Evolutionary conservation across 2,113 vertebrate species (phyloP), one percentile per base, ranked within the genome.

Genomic region (Onychostruthus taczanowskii): DNA sequence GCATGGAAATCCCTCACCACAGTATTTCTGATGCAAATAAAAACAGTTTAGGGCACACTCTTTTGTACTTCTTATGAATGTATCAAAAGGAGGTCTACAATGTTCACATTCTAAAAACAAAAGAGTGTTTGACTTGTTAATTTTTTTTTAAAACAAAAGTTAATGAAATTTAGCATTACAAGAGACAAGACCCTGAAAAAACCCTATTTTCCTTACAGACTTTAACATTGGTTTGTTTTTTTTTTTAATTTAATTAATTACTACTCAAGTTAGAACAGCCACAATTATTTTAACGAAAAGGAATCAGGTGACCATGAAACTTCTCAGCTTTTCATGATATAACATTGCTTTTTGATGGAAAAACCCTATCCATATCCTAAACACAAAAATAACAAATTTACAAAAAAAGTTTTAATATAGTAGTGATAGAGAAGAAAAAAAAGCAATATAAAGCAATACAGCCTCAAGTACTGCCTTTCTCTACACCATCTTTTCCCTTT

Each of bases 21-120:
- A 46, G 59, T 21, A 89, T 39, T 94, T 78, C n/a, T 87, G 39
- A 81, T 67, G 47, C 33, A 81, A 91, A 90, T 16, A 49, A 89
- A 80, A 41, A 72, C n/a, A 83, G 17, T 31, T 86, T 33, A 73
- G 16, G 39, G 63, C 17, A 63, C 10, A 13, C 0, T n/a, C 19
- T 86, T 88, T 62, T 53, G 24, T 53, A 17, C 41, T 86, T 82
- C 28, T 58, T 67, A 89, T 16, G 26, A 84, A 68, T 44, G 41
- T 67, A 89, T 84, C 64, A 80, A 90, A 92, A 84, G 14, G 5
- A 89, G 11, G 6, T 58, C 37, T 63, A 27, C 1, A 53, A 8
- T 23, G 43, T 46, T 87, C 63, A 83, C 27, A 31, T 30, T 49
- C 22, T 27, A 68, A 56, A 33, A 78, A 39, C 22, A 84, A 70